phyloP scores from a whole-genome alignment of 92 coral and sea anemone species.

The Desmophyllum pertusum region DNA sequence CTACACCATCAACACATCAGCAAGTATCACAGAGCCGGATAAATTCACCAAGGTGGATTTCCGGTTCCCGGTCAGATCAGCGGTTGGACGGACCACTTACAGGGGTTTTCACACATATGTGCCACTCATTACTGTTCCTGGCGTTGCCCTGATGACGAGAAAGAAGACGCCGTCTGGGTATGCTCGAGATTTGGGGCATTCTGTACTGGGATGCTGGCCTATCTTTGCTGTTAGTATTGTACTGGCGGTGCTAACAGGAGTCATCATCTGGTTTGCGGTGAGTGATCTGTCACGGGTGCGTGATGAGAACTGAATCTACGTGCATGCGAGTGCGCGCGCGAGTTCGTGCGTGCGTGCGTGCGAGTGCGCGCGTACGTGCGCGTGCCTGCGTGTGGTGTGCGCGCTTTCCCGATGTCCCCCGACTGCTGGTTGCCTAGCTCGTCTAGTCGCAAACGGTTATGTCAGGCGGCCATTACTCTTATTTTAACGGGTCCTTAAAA shows the following conservation, averaged over 20 bases:
- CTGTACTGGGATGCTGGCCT: constrained; percentile 75
- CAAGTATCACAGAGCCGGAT: constrained; percentile 18
- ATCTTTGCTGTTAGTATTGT: constrained; percentile 58
- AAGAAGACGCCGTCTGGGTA: constrained; percentile 57
- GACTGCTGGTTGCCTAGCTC: too few species aligned
- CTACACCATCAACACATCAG: constrained; percentile 22
- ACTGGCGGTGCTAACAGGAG: constrained; percentile 65
- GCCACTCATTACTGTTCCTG: constrained; percentile 77
- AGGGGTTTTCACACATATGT: constrained; percentile 43
- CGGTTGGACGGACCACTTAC: constrained; percentile 35
- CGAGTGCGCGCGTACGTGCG: too few species aligned
- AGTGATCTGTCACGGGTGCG: constrained; percentile 9
- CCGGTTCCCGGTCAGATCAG: constrained; percentile 35
- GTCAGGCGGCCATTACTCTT: too few species aligned
- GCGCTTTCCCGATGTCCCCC: too few species aligned
- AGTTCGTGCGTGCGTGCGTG: not conserved
- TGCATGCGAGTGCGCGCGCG: not conserved
- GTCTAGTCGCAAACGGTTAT: too few species aligned
- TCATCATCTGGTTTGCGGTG: constrained; percentile 72
- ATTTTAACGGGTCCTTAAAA: too few species aligned
- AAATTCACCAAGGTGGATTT: not conserved
- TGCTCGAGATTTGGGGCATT: constrained; percentile 56
- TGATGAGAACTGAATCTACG: not conserved
- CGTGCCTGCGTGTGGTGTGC: too few species aligned
- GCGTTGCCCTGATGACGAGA: constrained; percentile 73